Evolutionary conservation across 1,140 invertebrate genomes (phyloP).

Genomic region (Nasonia longicornis): DNA sequence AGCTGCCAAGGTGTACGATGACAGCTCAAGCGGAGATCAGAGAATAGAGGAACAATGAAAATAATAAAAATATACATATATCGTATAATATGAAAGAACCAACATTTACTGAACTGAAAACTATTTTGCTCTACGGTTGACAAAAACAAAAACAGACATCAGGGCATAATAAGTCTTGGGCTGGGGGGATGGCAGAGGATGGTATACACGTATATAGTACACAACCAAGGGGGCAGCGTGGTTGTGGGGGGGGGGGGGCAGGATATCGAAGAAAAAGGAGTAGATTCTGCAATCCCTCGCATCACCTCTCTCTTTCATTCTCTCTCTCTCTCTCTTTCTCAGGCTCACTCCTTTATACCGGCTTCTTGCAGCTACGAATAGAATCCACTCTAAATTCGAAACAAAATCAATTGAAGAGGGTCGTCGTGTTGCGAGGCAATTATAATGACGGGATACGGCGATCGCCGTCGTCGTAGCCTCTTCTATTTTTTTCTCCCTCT

Average conservation of each 20-base stretch:
- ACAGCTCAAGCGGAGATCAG: slow-evolving; percentile 19
- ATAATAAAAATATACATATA: not conserved
- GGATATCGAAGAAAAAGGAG: slow-evolving; percentile 21
- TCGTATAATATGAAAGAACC: not conserved
- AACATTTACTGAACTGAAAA: slow-evolving; percentile 37
- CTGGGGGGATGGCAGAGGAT: not conserved
- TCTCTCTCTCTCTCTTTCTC: slow-evolving; percentile 14
- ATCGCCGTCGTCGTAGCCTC: not conserved
- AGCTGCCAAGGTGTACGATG: not conserved
- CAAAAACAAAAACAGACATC: slow-evolving; percentile 2
- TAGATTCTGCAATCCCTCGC: slow-evolving; percentile 32
- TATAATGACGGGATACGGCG: not conserved
- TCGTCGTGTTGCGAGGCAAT: not conserved
- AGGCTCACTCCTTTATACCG: slow-evolving; percentile 51
- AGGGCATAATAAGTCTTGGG: not conserved
- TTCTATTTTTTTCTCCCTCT: not conserved
- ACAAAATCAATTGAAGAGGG: slow-evolving; percentile 56
- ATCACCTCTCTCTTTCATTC: slow-evolving; percentile 34
- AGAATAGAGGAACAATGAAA: not conserved
- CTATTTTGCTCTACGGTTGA: not conserved
- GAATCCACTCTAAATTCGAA: slow-evolving; percentile 68
- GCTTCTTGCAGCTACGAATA: slow-evolving; percentile 57
- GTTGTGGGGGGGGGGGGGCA: not conserved
- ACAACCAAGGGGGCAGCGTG: not conserved
- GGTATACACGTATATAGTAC: not conserved